Evolutionary conservation across 2,113 vertebrate genomes (phyloP).

Genomic region (Archocentrus centrarchus): DNA sequence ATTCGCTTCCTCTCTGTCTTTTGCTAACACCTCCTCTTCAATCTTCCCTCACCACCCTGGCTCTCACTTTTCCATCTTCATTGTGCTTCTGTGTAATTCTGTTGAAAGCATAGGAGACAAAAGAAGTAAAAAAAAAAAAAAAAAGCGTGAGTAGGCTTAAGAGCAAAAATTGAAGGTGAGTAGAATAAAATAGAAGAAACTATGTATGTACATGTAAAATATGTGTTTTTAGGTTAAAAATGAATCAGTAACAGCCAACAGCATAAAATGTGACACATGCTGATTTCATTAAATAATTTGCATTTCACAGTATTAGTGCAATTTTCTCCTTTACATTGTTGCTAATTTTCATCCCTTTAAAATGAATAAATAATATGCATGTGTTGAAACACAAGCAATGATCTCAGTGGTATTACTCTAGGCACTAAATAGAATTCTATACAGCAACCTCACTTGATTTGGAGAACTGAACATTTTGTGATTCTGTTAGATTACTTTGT

Average conservation of each 20-base stretch:
- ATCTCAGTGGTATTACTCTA: background rate
- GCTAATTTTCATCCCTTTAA: background rate
- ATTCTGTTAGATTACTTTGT: conserved; percentile 27
- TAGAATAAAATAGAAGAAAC: background rate
- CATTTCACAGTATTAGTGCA: background rate
- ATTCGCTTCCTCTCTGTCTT: conserved; percentile 19
- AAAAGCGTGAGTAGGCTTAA: background rate
- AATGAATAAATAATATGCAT: background rate
- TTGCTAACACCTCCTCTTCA: conserved; percentile 11
- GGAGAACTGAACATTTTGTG: conserved; percentile 26
- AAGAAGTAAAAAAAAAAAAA: background rate
- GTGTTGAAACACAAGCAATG: background rate
- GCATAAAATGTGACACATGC: background rate
- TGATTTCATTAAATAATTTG: background rate
- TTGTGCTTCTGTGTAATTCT: conserved; percentile 26
- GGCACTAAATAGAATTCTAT: conserved; percentile 21
- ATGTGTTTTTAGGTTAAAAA: background rate
- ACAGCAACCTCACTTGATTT: conserved; percentile 34
- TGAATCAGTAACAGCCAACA: rapidly evolving
- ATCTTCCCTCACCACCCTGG: background rate
- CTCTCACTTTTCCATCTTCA: conserved; percentile 31
- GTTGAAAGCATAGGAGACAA: conserved; percentile 5
- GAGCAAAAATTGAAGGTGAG: background rate
- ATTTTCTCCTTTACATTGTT: background rate
- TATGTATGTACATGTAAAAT: background rate